Base-by-base conservation (phyloP, 2,113 vertebrate species). In the Anolis carolinensis region DNA sequence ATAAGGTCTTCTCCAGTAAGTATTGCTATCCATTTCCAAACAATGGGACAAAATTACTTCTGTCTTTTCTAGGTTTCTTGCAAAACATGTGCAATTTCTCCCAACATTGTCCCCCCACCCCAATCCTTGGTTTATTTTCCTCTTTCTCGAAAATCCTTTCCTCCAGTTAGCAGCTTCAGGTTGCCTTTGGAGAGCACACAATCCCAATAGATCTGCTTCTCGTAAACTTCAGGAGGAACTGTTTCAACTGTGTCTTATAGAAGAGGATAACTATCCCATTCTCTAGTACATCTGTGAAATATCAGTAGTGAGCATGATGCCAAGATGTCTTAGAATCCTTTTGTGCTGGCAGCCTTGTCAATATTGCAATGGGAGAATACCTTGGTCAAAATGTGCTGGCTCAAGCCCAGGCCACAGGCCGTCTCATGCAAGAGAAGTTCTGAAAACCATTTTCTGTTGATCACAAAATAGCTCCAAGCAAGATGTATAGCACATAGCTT, bases 31-130 rank as follows among this genome's bases (percentile, higher is more conserved):
- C 30, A 23, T 71, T 32, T 88, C 7, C 36, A 82, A 36, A 48
- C n/a, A 4, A 8, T 2, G 79, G 50, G 13, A 78, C 55, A 34
- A 20, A 44, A 6, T 65, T 20, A 1, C 32, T 79, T 74, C 10
- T 44, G 83, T 23, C 27, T 83, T 63, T 86, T 16, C 32, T 89
- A 30, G 25, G 83, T 2, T 86, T 89, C 83, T 86, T 63, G 20
- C 52, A 71, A 77, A 80, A 63, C 71, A 82, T 68, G 8, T 63
- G 25, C 67, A 14, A 75, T 1, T 80, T 11, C 67, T 3, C 23
- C 39, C n/a, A 21, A 59, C n/a, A 48, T 39, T 70, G 80, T 23
- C 62, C 86, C 84, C 3, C 50, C 32, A 20, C 14, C 8, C 55
- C 55, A 59, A 18, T 21, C 18, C 23, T 50, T 48, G 50, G 13